Evolutionary conservation across 2,888 invertebrate species (phyloP), one percentile per base, ranked within the genome.

Genomic region (Thymelicus acteon): DNA sequence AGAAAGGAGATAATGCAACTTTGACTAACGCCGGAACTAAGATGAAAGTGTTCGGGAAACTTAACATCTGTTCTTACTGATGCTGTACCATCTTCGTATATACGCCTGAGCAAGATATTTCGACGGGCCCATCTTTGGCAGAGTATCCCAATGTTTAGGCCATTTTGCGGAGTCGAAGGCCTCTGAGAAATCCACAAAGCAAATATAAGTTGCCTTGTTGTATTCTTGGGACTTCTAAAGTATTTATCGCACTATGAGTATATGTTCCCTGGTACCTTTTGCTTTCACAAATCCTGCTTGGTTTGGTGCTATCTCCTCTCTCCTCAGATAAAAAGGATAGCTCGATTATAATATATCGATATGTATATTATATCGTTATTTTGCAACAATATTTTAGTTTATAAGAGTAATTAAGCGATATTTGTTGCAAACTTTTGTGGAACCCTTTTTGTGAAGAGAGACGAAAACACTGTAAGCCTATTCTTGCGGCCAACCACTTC

Each of bases 171-270:
- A 67, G 58, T 67, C 67, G 40, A 72, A 63, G 2, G 62, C 63
- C 4, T 67, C 63, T 12, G 37, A 44, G n/a, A 57, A 72, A 15
- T 72, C 67, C 6, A 72, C 58, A 49, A 72, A 67, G 13, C 67
- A 49, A 44, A 72, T 61, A 2, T 60, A 12, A 2, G 61, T 7
- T 2, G 62, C 62, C 19, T 24, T 71, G 24, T 66, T 12, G 40
- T 40, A 66, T n/a, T 71, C 71, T 4, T 24, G 15, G n/a, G 54
- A 8, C 31, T 71, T 71, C 60, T 71, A 60, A 10, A 65, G 8
- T 3, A 71, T 60, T 60, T 71, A 40, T 13, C 66, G 19, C 1
- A 67, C 19, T 31, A 54, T 71, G 5, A 71, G 31, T 8, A 65
- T 65, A 7, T 65, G 60, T 8, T 71, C 65, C 24, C 71, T n/a